Conservation (phyloP, 2,888 invertebrate genomes). For the Epirrita christyi region DNA sequence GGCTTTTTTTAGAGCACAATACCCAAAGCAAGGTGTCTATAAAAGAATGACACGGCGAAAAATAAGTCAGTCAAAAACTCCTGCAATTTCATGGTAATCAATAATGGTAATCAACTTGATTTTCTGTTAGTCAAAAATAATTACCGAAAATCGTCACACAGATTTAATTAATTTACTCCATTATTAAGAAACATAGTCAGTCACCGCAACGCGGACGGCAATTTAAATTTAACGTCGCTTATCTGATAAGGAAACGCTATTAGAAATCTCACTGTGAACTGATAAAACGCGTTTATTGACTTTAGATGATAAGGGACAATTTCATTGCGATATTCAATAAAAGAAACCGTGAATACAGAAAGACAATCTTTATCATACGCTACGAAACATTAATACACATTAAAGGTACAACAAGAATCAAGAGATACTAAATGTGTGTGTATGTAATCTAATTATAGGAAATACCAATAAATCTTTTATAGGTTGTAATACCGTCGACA, state of each 20-base stretch:
- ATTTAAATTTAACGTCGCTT: constrained; percentile 51
- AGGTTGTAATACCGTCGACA: no score
- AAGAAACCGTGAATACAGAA: no score
- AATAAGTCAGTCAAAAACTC: no score
- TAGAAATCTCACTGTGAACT: constrained; percentile 49
- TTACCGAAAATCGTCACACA: not conserved
- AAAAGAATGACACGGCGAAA: no score
- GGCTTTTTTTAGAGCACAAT: no score
- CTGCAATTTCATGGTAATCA: no score
- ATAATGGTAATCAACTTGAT: no score
- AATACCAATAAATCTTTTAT: no score
- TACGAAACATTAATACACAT: not conserved
- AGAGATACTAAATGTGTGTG: no score
- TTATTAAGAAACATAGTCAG: not conserved
- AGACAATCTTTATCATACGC: no score
- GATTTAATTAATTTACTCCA: not conserved
- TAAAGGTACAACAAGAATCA: not conserved
- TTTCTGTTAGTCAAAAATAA: not conserved
- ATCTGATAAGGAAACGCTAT: constrained; percentile 59
- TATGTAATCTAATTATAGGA: no score
- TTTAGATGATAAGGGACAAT: constrained; percentile 35
- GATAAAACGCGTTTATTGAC: constrained; percentile 63
- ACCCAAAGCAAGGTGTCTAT: no score
- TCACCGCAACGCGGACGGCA: constrained; percentile 33
- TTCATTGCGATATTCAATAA: constrained; percentile 2